A percentile compares a stretch with the other conserved stretches of the same genome.
These are phyloP conservation scores for Taurulus bubalis DNA, from an alignment of 2,113 vertebrate species.

Conservation along the genomic window DNA sequence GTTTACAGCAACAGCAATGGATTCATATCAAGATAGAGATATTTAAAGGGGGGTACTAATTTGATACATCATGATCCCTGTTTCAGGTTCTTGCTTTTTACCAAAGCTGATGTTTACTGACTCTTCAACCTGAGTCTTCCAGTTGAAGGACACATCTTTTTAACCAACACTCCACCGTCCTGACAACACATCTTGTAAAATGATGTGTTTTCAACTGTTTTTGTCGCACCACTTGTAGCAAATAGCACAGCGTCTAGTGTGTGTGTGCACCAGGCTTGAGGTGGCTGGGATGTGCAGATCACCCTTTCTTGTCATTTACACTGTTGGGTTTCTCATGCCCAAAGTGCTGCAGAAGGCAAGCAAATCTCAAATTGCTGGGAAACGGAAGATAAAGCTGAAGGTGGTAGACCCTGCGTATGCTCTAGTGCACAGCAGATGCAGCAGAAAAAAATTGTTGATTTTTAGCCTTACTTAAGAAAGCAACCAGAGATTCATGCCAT, in stretches of 20 bases:
- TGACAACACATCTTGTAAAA: constrained; percentile 12
- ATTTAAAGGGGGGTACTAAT: neutral
- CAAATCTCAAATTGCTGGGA: neutral
- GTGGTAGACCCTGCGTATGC: neutral
- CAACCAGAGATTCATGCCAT: neutral
- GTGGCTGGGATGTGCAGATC: constrained; percentile 82
- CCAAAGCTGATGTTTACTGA: constrained; percentile 7
- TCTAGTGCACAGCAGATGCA: neutral
- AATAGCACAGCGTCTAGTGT: neutral
- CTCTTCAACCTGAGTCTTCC: neutral
- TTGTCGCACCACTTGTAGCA: neutral
- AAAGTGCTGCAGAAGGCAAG: constrained; percentile 74
- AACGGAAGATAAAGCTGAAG: neutral
- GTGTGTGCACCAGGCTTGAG: constrained; percentile 63
- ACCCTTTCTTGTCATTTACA: constrained; percentile 73
- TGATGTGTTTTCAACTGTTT: neutral
- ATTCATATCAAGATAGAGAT: neutral
- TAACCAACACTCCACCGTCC: neutral
- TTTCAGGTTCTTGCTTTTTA: too few relatives aligned
- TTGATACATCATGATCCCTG: neutral
- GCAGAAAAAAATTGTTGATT: too few relatives aligned
- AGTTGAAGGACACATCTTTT: neutral
- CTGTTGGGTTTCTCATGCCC: constrained; percentile 50
- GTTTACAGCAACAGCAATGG: neutral
- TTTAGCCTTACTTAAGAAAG: neutral